Evolutionary conservation across 2,113 vertebrate genomes (phyloP), one percentile per base, ranked within the genome.

Genomic region (Orcinus orca): DNA sequence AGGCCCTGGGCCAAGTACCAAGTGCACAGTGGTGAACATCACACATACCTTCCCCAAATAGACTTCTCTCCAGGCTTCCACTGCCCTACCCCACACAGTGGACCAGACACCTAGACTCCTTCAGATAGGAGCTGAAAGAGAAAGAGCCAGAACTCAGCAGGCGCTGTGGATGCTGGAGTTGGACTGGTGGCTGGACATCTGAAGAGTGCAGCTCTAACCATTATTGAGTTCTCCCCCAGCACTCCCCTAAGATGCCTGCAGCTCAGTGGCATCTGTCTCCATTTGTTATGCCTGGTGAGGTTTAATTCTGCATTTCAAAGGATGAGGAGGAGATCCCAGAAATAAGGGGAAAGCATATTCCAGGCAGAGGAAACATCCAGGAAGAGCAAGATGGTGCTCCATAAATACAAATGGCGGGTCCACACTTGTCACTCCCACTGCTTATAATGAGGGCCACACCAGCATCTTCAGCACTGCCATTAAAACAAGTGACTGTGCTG

Each of bases 1-100:
- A 4, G 11, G 0, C 25, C n/a, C 9, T 62, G 15, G n/a, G 29
- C 12, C 33, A 2, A 62, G 25, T 29, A 44, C 7, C 6, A n/a
- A 62, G 15, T 38, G 3, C 18, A 87, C 21, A n/a, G 8, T 41
- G 21, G 13, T 74, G 23, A 23, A 23, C 25, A 10, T 41, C 9
- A 81, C 44, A 31, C 17, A n/a, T 1, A 18, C 9, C 5, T 68
- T 29, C 33, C 18, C 67, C 50, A 50, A 68, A 0, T 2, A 41
- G 50, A 68, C 6, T 9, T 6, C 11, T n/a, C 23, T 44, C 71
- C 26, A 29, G 36, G n/a, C 5, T 88, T 31, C 26, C 20, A 65
- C 23, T 7, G 12, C 5, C 15, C 62, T 38, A 44, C 10, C 26
- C n/a, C 15, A 23, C 8, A 11, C 5, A 23, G 53, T 23, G 26